These are phyloP conservation scores for Rhodinocichla rosea DNA, from an alignment of 2,113 vertebrate species.

Conservation along the genomic window DNA sequence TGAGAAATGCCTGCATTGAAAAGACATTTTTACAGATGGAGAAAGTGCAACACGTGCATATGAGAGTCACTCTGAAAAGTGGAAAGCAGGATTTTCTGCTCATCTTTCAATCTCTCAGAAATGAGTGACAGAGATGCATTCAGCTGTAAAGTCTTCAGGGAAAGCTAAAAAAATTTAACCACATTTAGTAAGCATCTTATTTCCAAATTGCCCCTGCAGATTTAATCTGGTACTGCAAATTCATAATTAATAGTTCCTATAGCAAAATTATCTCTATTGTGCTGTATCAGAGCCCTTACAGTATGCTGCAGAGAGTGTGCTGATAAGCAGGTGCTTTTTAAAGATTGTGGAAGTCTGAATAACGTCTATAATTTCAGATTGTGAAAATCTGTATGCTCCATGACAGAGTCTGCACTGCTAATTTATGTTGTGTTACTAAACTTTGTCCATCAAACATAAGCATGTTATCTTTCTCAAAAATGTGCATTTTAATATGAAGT, in stretches of 20 bases:
- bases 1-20: accelerated
- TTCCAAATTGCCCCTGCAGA: constrained; percentile 6
- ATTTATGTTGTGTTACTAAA: not conserved
- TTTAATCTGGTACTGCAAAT: not conserved
- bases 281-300: not conserved
- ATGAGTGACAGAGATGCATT: not conserved
- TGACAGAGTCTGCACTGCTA: not conserved
- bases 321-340: constrained; percentile 29
- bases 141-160: not conserved
- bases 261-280: not conserved
- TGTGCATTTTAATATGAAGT: not conserved
- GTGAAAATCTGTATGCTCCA: not conserved
- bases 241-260: not conserved
- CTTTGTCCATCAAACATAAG: not conserved
- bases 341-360: not conserved
- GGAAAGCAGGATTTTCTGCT: not conserved
- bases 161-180: not conserved
- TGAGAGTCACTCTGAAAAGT: not conserved
- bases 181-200: not conserved
- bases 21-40: not conserved
- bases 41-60: not conserved
- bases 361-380: not conserved
- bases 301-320: not conserved
- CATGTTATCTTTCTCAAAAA: not conserved
- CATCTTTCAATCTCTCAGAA: not conserved